These are phyloP conservation scores for Colinus virginianus DNA, from an alignment of 2,113 vertebrate species.

Conservation along the genomic window DNA sequence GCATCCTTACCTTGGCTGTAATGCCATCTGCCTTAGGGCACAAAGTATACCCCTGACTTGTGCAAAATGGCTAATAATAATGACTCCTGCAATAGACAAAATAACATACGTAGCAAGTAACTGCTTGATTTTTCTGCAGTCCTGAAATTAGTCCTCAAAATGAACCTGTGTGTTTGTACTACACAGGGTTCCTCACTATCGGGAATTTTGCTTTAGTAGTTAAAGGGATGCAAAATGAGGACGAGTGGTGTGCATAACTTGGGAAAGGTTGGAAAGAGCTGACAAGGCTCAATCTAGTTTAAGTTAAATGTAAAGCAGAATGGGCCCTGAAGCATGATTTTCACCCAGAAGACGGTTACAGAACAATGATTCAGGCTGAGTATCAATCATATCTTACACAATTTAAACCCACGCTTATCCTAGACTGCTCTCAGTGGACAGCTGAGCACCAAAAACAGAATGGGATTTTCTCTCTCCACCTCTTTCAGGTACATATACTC, in stretches of 20 bases:
- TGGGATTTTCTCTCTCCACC: not conserved
- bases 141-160: not conserved
- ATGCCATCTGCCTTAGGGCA: not conserved
- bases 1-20: not conserved
- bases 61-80: not conserved
- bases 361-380: not conserved
- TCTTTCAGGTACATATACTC: accelerated
- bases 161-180: not conserved
- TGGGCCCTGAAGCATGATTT: not conserved
- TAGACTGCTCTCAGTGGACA: not conserved
- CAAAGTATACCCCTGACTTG: not conserved
- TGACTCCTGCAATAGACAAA: not conserved
- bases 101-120: not conserved
- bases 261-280: not conserved
- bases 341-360: not conserved
- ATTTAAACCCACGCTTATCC: not conserved
- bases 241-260: not conserved
- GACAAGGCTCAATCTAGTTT: not conserved
- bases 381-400: not conserved
- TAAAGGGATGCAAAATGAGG: not conserved
- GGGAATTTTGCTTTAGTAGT: not conserved
- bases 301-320: not conserved
- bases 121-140: not conserved
- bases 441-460: not conserved
- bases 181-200: not conserved